phyloP scores from a whole-genome alignment of 2,888 invertebrate genomes.

The Hypsopygia costalis region DNA sequence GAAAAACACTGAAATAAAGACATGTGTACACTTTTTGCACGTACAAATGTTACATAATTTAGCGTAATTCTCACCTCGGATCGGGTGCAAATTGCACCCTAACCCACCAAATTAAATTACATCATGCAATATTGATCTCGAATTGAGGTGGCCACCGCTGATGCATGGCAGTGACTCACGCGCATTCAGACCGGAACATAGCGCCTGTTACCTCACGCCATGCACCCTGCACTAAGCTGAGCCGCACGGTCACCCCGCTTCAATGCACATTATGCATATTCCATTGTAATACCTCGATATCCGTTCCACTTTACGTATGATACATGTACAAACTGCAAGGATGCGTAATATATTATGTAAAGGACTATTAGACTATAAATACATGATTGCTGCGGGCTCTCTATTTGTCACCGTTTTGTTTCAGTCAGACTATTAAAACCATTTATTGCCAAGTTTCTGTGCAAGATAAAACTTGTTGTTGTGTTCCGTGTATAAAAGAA shows the following conservation, averaged over 20 bases:
- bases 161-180: conserved; percentile 30
- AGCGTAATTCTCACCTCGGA: too few relatives aligned
- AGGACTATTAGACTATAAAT: background rate
- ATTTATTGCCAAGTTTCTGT: too few relatives aligned
- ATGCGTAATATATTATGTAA: conserved; percentile 25
- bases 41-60: too few relatives aligned
- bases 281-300: conserved; percentile 53
- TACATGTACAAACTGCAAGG: conserved; percentile 18
- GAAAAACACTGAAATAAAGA: too few relatives aligned
- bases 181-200: conserved; percentile 53
- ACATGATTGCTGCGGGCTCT: background rate
- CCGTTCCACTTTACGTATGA: conserved; percentile 68
- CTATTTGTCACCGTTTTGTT: background rate
- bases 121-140: conserved; percentile 2
- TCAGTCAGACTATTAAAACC: too few relatives aligned
- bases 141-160: conserved; percentile 12
- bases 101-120: too few relatives aligned
- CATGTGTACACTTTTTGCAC: too few relatives aligned
- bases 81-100: too few relatives aligned
- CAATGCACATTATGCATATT: conserved; percentile 46
- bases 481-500: too few relatives aligned
- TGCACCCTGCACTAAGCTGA: conserved; percentile 20
- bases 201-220: conserved; percentile 26
- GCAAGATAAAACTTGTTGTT: too few relatives aligned
- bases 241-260: conserved; percentile 50